Base-by-base conservation (phyloP, 2,113 vertebrate genomes). In the Conger conger region DNA sequence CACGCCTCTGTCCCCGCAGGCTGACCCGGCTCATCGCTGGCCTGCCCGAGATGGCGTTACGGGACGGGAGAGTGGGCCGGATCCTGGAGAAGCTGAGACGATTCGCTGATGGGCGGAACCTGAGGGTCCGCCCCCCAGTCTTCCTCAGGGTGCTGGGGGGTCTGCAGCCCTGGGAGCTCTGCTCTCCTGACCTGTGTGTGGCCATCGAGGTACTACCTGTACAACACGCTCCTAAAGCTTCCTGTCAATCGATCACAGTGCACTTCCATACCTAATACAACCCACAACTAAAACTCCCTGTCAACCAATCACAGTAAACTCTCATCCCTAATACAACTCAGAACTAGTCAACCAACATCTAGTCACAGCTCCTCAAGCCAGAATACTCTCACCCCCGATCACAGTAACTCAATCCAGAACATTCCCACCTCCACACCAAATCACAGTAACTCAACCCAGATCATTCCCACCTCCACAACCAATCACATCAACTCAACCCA, bases 131-230 rank as follows among this genome's bases (percentile, higher is more conserved):
- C 13, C 93, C 93, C 0, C 89, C 90, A 0, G 73, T 92, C 27
- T 95, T 97, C 88, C 86, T 96, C 76, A 94, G 91, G 83, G 92
- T 92, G 78, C 88, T 96, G 27, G 87, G 78, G 85, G 91, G 92
- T 0, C 90, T 97, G 11, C 93, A 92, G 18, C 36, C 84, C 1
- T 96, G 96, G 93, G 94, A 96, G 53, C 91, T 96, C 33, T 96
- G 96, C 80, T 94, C 91, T 84, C 93, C 95, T 0, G 95, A 96
- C 57, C 63, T 96, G 0, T 94, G 94, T 33, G 95, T 94, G 82
- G 94, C 95, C 82, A 91, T 96, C 1, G 93, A 96, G 95, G 94
- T 96, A 38, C 63, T 0, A 0, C 17, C 33, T 18, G 4, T 4
- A 63, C 1, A 13, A 20, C 33, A 82, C 37, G 42, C 73, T 0